A percentile compares a stretch with the other conserved stretches of the same genome.
These are phyloP conservation scores for Desmodus rotundus DNA, from an alignment of 2,113 vertebrate genomes.

Conservation along the genomic window DNA sequence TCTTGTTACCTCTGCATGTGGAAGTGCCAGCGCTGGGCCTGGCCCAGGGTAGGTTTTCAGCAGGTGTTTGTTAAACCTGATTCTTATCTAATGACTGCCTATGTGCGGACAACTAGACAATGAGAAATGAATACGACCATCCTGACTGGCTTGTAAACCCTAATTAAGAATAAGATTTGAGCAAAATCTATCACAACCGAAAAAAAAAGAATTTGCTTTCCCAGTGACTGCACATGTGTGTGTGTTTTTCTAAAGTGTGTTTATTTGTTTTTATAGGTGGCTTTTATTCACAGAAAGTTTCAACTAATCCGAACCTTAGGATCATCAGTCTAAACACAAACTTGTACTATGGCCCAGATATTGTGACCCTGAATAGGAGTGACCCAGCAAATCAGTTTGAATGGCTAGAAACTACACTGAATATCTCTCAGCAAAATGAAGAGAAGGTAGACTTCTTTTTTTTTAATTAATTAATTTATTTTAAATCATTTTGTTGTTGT, in stretches of 20 bases:
- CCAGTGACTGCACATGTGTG: not conserved
- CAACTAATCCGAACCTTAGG: conserved; percentile 79
- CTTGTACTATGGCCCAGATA: conserved; percentile 92
- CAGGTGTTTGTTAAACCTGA: not conserved
- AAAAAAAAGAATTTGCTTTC: conserved; percentile 39
- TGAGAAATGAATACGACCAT: not conserved
- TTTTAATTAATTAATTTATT: no score
- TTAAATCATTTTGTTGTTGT: no score
- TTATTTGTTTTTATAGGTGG: conserved; percentile 86
- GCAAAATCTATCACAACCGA: no score
- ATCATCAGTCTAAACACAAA: conserved; percentile 96
- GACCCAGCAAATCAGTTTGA: conserved; percentile 89
- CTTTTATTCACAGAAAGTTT: conserved; percentile 92
- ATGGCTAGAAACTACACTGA: conserved; percentile 85
- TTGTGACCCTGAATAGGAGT: conserved; percentile 84
- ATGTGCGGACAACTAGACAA: not conserved
- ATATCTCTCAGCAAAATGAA: conserved; percentile 78
- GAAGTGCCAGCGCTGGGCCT: not conserved
- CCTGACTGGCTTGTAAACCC: not conserved
- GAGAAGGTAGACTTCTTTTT: conserved; percentile 85
- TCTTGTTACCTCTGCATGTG: not conserved
- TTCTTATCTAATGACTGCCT: not conserved
- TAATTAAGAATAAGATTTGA: no score
- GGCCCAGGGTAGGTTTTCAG: not conserved
- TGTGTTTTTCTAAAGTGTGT: conserved; percentile 15